phyloP scores from a whole-genome alignment of 1,140 invertebrate genomes.

The Drosophila suzukii region DNA sequence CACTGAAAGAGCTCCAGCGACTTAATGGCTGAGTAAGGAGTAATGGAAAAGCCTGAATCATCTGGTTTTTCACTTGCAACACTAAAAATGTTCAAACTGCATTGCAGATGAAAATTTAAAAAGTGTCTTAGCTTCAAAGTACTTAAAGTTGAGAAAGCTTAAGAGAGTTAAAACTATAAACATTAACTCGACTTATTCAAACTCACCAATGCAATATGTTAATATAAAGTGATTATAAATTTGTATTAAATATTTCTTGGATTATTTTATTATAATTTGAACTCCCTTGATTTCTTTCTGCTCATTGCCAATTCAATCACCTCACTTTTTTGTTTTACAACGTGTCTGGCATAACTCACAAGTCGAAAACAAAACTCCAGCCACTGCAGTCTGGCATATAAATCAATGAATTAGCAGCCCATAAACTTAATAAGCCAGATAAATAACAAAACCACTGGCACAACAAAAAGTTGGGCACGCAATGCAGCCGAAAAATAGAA shows the following conservation, averaged over 20 bases:
- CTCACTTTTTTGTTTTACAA: constrained; percentile 32
- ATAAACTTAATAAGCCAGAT: constrained; percentile 69
- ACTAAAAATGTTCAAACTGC: not conserved
- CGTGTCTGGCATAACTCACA: constrained; percentile 35
- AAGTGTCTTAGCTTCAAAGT: not conserved
- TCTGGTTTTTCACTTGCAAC: constrained; percentile 24
- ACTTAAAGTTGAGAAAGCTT: not conserved
- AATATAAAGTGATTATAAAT: no score
- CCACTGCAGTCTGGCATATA: constrained; percentile 27
- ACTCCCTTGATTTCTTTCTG: constrained; percentile 30
- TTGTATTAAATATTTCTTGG: no score
- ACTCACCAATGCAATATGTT: no score
- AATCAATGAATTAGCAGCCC: constrained; percentile 73
- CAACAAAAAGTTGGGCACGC: constrained; percentile 18
- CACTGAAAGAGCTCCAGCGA: constrained; percentile 24
- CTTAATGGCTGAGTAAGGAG: constrained; percentile 37
- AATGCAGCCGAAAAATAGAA: constrained; percentile 10
- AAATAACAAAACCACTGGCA: constrained; percentile 46
- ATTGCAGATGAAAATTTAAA: constrained; percentile 1
- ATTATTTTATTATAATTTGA: not conserved
- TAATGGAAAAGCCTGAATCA: constrained; percentile 43
- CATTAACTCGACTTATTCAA: no score
- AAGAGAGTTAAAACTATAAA: no score
- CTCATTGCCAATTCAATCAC: constrained; percentile 41
- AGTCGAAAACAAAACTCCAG: constrained; percentile 22